Base-by-base conservation (phyloP, 2,113 vertebrate genomes). In the Gavialis gangeticus region DNA sequence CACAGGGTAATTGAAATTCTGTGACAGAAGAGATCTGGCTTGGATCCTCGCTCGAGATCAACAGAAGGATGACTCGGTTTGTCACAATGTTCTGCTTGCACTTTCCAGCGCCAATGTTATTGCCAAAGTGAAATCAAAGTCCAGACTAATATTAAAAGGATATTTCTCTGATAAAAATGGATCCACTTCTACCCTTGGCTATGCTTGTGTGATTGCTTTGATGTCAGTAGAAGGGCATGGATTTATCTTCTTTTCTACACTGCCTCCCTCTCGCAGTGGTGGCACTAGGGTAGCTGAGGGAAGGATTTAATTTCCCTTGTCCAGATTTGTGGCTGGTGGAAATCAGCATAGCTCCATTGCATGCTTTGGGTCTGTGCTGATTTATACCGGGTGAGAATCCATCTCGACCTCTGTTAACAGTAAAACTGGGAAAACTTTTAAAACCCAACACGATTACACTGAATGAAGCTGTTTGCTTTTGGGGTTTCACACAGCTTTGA, bases 401-500 rank as follows among this genome's bases (percentile, higher is more conserved):
- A 46, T 46, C 73, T 75, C 81, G 19, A 21, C 55, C 67, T 64
- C 77, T 85, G 30, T 30, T 85, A 76, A 94, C 69, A 93, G 83
- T 94, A 54, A 56, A 87, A 88, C n/a, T 25, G 55, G 19, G 80
- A 95, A 69, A 92, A 96, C 91, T 77, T 94, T 90, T 63, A 85
- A 90, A 96, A 94, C 79, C 55, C 73, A 90, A 27, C 76, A 75
- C 63, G 54, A 75, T 88, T 89, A 94, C 34, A 17, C 95, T 91
- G 90, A 64, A 34, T 24, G 75, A 75, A 85, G n/a, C 91, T 92
- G 60, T 92, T 95, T 92, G 67, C 56, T 88, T 87, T 80, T 86
- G 75, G 54, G 58, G 58, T 92, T 93, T 96, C 92, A 89, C 82
- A 89, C 90, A 95, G 92, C 93, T 94, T 91, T 81, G 92, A 58